Evolutionary conservation across 2,888 invertebrate genomes (phyloP), one percentile per base, ranked within the genome.

Genomic region (Zele albiditarsus): DNA sequence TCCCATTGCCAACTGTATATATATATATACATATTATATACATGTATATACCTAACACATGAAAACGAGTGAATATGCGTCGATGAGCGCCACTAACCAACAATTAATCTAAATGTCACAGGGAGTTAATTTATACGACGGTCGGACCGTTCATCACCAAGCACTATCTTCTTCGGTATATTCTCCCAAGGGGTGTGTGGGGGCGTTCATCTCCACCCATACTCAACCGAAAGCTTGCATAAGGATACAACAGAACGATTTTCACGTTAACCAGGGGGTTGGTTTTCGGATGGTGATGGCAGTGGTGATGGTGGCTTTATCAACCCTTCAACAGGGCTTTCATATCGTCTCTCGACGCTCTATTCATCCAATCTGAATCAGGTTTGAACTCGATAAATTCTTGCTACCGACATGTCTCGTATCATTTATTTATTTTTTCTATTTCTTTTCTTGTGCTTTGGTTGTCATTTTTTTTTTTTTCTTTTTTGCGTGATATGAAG

Each of bases 21-120:
- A 8, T 58, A 58, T 25, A 58, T 12, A n/a, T 31, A 12, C 16
- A 31, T 28, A 28, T 28, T 33, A 31, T 63, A 14, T 33, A 25
- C n/a, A 62, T 31, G n/a, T 28, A 31, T 38, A 38, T 38, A 8
- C n/a, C 10, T 33, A 33, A 63, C 20, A 53, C n/a, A 20, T 42
- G 71, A 75, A 72, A 70, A 74, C 63, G 31, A 73, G 62, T 58
- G 65, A 75, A 75, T 27, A 63, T 62, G 68, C 68, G 57, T 62
- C 75, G 66, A 75, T 68, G 75, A 65, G 69, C 75, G 70, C 76
- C 75, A 75, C 78, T 79, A 77, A 81, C 82, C 83, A 83, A 84
- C 87, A 86, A 87, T 87, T 87, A 87, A 87, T 87, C 87, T 87
- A 84, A 84, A 83, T 83, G 87, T 87, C 87, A 85, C 81, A 85